A percentile compares a stretch with the other conserved stretches of the same genome.
Conservation (phyloP, 2,113 vertebrate genomes). For the Lipophrys pholis region DNA sequence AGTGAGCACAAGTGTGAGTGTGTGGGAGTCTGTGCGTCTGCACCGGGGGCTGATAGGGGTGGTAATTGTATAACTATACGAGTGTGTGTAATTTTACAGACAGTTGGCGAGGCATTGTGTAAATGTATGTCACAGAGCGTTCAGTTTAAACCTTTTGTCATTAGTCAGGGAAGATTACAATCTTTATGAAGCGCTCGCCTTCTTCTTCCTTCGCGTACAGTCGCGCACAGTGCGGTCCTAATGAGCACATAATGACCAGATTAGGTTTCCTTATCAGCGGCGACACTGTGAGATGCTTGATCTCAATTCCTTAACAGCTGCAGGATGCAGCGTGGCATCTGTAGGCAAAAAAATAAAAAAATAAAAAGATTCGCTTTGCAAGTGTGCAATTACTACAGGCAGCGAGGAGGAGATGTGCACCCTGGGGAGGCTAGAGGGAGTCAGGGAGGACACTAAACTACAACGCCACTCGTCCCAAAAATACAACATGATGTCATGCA, state of each 20-base stretch:
- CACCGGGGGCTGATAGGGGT: constrained; percentile 51
- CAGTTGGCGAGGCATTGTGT: constrained; percentile 41
- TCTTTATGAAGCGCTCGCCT: neutral
- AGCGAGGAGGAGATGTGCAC: constrained; percentile 46
- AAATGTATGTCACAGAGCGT: constrained; percentile 19
- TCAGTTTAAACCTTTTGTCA: neutral
- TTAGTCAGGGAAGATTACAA: neutral
- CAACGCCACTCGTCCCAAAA: constrained; percentile 65
- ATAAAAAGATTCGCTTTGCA: constrained; percentile 12
- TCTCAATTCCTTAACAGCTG: constrained; percentile 19
- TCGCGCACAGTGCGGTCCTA: neutral
- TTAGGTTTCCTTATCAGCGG: neutral
- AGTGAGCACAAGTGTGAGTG: constrained; percentile 75
- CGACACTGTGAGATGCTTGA: neutral
- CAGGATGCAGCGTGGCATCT: constrained; percentile 24
- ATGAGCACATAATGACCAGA: neutral
- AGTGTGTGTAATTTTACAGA: constrained; percentile 53
- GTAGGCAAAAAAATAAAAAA: neutral
- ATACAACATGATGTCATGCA: constrained; percentile 79
- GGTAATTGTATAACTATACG: constrained; percentile 46
- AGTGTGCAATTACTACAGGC: constrained; percentile 32
- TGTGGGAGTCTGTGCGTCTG: constrained; percentile 64
- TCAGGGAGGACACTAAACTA: constrained; percentile 48
- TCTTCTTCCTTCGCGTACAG: neutral
- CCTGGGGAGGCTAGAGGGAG: constrained; percentile 29